Evolutionary conservation across 2,113 vertebrate species (phyloP).

Genomic region (Corydoras sp.): DNA sequence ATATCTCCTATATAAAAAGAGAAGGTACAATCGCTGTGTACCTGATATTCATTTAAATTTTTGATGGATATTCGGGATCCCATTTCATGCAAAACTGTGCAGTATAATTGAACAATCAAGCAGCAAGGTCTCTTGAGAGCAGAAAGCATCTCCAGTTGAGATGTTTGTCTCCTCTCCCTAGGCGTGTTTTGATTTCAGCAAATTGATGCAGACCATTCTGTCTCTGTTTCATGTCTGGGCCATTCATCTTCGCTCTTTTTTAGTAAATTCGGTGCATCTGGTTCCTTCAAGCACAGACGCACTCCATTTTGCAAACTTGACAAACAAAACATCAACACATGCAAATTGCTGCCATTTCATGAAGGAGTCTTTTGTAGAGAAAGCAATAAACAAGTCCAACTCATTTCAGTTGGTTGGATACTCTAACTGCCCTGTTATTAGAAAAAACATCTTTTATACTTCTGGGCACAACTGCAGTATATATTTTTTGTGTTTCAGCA

Average conservation of each 20-base stretch:
- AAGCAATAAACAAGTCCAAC: too few species aligned
- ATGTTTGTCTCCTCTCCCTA: not conserved
- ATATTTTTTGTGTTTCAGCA: too few species aligned
- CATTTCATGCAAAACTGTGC: slow-evolving; percentile 6
- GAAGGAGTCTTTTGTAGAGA: not conserved
- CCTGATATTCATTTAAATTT: too few species aligned
- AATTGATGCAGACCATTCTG: not conserved
- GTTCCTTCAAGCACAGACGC: slow-evolving; percentile 18
- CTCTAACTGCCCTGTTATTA: too few species aligned
- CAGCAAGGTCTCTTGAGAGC: not conserved
- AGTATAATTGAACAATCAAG: not conserved
- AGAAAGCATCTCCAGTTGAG: not conserved
- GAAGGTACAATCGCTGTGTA: too few species aligned
- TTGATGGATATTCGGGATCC: not conserved
- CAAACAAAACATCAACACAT: not conserved
- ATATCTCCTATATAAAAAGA: too few species aligned
- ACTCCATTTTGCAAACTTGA: slow-evolving; percentile 20
- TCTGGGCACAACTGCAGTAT: too few species aligned
- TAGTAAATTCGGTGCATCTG: slow-evolving; percentile 22
- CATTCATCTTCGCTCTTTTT: slow-evolving; percentile 1
- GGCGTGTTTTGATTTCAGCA: not conserved
- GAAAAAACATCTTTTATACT: too few species aligned
- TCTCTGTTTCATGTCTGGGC: slow-evolving; percentile 1
- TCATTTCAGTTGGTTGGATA: too few species aligned
- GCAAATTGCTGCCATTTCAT: not conserved